These are phyloP conservation scores for Carapus acus DNA, from an alignment of 2,797 vertebrate species.

Conservation along the genomic window DNA sequence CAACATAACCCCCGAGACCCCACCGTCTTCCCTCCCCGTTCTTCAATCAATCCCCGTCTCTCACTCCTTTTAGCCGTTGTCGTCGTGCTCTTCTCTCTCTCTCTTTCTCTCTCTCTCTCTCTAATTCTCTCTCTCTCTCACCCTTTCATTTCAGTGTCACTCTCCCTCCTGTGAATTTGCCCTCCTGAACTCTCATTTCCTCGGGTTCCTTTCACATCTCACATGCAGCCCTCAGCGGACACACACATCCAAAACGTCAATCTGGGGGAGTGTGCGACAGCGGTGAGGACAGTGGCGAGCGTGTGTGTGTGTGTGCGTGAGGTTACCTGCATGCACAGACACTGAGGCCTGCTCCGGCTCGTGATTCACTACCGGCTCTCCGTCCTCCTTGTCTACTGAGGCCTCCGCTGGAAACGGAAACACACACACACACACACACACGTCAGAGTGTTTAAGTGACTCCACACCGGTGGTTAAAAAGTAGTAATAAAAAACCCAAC, in stretches of 20 bases:
- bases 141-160: constrained; percentile 27
- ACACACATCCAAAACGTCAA: neutral
- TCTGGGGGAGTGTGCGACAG: neutral
- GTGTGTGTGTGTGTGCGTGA: neutral
- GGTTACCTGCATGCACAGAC: constrained; percentile 69
- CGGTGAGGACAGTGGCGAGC: neutral
- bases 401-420: constrained; percentile 66
- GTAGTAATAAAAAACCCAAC: constrained; percentile 37
- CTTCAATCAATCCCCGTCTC: constrained; percentile 17
- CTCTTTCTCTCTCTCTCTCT: constrained; percentile 15
- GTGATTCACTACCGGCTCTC: constrained; percentile 59
- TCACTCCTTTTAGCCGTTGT: too few relatives aligned
- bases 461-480: constrained; percentile 8
- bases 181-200: constrained; percentile 4
- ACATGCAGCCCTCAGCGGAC: too few relatives aligned
- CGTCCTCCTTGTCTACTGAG: constrained; percentile 63
- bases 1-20: constrained; percentile 17
- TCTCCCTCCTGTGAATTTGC: neutral
- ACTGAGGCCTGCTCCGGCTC: constrained; percentile 67
- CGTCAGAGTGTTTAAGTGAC: constrained; percentile 21
- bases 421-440: constrained; percentile 27
- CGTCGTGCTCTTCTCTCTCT: constrained; percentile 16
- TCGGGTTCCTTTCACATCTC: too few relatives aligned
- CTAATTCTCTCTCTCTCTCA: constrained; percentile 4
- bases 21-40: constrained; percentile 20